Percentiles rank a stretch among this genome's conserved stretches.
These are phyloP conservation scores for Silurus asotus DNA, from an alignment of 2,113 vertebrate genomes.

Conservation along the genomic window DNA sequence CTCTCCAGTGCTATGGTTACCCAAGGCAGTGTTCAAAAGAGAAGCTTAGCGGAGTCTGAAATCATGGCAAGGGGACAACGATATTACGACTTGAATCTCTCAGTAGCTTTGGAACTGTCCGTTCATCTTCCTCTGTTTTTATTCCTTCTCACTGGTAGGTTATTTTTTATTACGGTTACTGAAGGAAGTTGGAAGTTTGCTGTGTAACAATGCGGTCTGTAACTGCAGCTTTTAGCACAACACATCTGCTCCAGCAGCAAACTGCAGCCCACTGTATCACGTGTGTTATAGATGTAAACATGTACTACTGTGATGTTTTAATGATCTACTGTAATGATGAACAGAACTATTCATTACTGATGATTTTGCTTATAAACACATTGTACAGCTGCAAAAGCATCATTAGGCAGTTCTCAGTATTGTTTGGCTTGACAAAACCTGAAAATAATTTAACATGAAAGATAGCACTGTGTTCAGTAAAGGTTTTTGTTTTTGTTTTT, in stretches of 20 bases:
- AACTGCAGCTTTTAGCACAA: not conserved
- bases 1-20: not conserved
- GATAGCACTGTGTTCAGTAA: not conserved
- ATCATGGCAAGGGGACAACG: constrained; percentile 66
- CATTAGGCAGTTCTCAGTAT: not conserved
- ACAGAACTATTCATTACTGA: not conserved
- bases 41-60: constrained; percentile 39
- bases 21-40: constrained; percentile 39
- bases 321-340: not conserved
- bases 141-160: constrained; percentile 68
- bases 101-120: constrained; percentile 49
- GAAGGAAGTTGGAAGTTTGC: constrained; percentile 32
- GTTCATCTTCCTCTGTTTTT: constrained; percentile 60
- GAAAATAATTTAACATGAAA: not conserved
- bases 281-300: not conserved
- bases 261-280: not conserved
- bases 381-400: not conserved
- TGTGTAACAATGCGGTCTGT: not conserved
- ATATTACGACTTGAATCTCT: constrained; percentile 49
- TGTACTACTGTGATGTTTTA: too few relatives aligned
- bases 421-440: not conserved
- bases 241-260: not conserved
- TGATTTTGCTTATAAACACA: not conserved
- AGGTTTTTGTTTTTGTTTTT: not conserved
- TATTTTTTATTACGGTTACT: not conserved